phyloP scores from a whole-genome alignment of 1,140 invertebrate genomes.

The Thalassaphorura encarpata region DNA sequence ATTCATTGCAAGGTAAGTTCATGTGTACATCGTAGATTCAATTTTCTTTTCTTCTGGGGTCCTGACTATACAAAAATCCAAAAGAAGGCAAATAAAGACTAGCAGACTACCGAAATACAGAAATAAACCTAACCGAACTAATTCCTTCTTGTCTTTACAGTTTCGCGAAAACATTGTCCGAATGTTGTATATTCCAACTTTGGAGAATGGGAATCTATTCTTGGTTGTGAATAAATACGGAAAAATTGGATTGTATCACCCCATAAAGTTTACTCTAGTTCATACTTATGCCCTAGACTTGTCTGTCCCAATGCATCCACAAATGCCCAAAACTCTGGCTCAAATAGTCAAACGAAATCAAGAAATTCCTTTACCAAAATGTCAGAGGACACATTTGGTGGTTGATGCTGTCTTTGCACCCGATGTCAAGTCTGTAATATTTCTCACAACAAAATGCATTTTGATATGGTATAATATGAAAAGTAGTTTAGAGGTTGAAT shows the following conservation, averaged over 20 bases:
- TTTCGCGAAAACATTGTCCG: constrained; percentile 29
- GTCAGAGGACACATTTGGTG: constrained; percentile 27
- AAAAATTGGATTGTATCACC: constrained; percentile 28
- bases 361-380: constrained; percentile 14
- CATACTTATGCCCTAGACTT: constrained; percentile 28
- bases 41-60: constrained; percentile 1
- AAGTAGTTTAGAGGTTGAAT: neutral
- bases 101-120: neutral
- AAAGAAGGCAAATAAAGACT: too few relatives aligned
- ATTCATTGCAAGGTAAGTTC: constrained; percentile 28
- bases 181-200: constrained; percentile 17
- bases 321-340: neutral
- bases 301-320: constrained; percentile 19
- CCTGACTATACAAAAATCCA: too few relatives aligned
- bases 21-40: neutral
- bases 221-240: constrained; percentile 30
- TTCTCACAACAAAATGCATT: constrained; percentile 24
- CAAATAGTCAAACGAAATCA: neutral
- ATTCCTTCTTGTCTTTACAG: constrained; percentile 7
- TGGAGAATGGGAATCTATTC: constrained; percentile 13
- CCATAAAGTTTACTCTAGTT: constrained; percentile 12
- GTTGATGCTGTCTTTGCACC: constrained; percentile 25
- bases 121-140: neutral
- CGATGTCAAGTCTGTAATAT: constrained; percentile 19
- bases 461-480: constrained; percentile 25